These are phyloP conservation scores for Meganola albula DNA, from an alignment of 2,888 invertebrate species.

Conservation along the genomic window DNA sequence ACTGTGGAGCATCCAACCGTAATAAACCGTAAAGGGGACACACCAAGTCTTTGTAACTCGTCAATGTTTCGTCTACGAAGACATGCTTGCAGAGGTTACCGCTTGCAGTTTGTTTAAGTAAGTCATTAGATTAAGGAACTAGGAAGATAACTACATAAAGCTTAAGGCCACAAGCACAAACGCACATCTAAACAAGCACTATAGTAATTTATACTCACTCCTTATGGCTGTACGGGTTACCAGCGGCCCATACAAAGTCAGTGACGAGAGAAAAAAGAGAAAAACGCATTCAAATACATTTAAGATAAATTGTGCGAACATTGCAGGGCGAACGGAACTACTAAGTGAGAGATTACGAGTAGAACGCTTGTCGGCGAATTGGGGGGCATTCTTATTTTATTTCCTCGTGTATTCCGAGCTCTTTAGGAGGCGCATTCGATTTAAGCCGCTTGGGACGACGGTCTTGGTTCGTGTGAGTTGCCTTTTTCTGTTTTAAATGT, in stretches of 20 bases:
- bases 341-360: slow-evolving; percentile 78
- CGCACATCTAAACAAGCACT: slow-evolving; percentile 76
- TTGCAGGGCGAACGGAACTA: slow-evolving; percentile 79
- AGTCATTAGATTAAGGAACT: slow-evolving; percentile 50
- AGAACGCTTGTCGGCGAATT: slow-evolving; percentile 72
- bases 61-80: slow-evolving; percentile 44
- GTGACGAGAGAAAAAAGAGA: slow-evolving; percentile 80
- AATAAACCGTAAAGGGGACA: slow-evolving; percentile 38
- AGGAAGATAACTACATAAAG: slow-evolving; percentile 67
- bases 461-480: slow-evolving; percentile 57
- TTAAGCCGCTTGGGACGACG: slow-evolving; percentile 66
- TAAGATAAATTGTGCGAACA: slow-evolving; percentile 78
- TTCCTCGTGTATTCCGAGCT: slow-evolving; percentile 70
- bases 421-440: slow-evolving; percentile 65
- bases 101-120: slow-evolving; percentile 69
- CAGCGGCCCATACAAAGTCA: slow-evolving; percentile 84
- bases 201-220: slow-evolving; percentile 83
- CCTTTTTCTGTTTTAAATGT: slow-evolving; percentile 58
- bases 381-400: slow-evolving; percentile 64
- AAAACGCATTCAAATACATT: slow-evolving; percentile 79
- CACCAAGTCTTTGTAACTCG: slow-evolving; percentile 52
- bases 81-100: slow-evolving; percentile 57
- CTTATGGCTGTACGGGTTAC: slow-evolving; percentile 81
- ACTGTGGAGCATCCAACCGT: slow-evolving; percentile 45
- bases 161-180: slow-evolving; percentile 76